A percentile compares a stretch with the other conserved stretches of the same genome.
These are phyloP conservation scores for Macrochelys suwanniensis DNA, from an alignment of 2,797 vertebrate genomes.

Conservation along the genomic window DNA sequence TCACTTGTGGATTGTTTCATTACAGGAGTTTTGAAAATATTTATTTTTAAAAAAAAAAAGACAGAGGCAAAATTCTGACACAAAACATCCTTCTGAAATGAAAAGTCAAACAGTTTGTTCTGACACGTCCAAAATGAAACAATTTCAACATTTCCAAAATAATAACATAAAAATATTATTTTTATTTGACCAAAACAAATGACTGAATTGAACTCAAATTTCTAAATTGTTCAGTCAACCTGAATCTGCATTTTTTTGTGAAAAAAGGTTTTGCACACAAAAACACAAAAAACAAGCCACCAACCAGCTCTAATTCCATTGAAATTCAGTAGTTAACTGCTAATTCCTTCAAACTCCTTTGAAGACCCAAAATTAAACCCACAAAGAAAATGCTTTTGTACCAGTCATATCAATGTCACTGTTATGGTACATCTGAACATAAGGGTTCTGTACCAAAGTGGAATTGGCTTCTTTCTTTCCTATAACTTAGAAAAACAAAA, in stretches of 20 bases:
- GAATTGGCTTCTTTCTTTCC: conserved; percentile 32
- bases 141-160: background rate
- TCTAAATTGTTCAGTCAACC: background rate
- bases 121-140: background rate
- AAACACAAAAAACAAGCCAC: background rate
- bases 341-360: background rate
- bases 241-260: background rate
- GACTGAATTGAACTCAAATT: background rate
- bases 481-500: conserved; percentile 47
- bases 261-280: background rate
- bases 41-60: background rate
- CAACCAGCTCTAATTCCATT: background rate
- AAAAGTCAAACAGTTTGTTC: background rate
- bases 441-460: conserved; percentile 34
- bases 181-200: background rate
- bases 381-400: conserved; percentile 20
- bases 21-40: background rate
- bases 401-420: conserved; percentile 15
- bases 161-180: background rate
- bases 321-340: background rate
- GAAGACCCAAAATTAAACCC: background rate
- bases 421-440: background rate
- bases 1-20: background rate
- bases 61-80: background rate
- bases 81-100: background rate